Evolutionary conservation across 2,113 vertebrate species (phyloP).

Genomic region (Prunella himalayana): DNA sequence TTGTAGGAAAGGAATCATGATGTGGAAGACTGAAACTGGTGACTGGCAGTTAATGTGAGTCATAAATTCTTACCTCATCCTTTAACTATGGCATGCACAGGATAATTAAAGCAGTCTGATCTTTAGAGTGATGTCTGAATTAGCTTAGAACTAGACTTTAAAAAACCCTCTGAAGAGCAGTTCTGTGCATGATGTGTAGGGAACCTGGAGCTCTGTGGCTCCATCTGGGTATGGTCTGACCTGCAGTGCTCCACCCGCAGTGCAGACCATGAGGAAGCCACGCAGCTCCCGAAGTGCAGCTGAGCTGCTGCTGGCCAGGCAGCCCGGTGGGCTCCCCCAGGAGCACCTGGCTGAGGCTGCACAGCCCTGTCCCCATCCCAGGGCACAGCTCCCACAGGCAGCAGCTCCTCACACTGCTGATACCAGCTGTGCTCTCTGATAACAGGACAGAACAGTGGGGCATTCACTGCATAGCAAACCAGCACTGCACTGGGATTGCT

Average conservation of each 20-base stretch:
- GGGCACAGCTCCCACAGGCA: not conserved
- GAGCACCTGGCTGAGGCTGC: not conserved
- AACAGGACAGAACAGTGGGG: not conserved
- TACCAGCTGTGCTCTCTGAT: accelerated
- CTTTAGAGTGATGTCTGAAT: conserved; percentile 47
- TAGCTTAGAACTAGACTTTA: not conserved
- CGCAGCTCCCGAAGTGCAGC: not conserved
- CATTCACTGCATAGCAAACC: not conserved
- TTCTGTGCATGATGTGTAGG: conserved; percentile 1
- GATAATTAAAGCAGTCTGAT: conserved; percentile 61
- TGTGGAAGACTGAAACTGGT: conserved; percentile 27
- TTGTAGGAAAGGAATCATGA: not conserved
- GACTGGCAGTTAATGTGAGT: conserved; percentile 35
- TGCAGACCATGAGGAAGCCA: accelerated
- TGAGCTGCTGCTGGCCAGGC: not conserved
- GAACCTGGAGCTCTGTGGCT: not conserved
- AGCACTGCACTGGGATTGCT: not conserved
- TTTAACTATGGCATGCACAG: conserved; percentile 17
- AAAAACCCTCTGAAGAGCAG: not conserved
- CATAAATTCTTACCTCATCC: conserved; percentile 59
- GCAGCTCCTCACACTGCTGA: not conserved
- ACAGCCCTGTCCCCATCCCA: accelerated
- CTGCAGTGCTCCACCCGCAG: not conserved
- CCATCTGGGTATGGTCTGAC: accelerated
- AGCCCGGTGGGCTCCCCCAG: not conserved